Evolutionary conservation across 2,113 vertebrate species (phyloP).

Genomic region (Cardinalis cardinalis): DNA sequence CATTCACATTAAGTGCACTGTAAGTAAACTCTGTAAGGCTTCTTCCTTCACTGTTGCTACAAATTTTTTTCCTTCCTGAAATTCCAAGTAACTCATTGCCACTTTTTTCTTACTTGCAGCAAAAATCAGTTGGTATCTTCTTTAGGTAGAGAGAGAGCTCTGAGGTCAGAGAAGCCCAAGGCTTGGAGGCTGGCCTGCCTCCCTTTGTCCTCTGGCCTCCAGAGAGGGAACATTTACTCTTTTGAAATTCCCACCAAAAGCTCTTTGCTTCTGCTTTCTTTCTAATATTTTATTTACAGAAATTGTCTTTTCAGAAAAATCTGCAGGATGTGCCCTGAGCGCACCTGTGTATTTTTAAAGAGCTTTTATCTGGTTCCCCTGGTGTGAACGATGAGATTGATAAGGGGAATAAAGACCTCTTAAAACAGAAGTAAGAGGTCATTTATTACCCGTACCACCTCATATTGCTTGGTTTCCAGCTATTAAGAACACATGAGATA

Average conservation of each 20-base stretch:
- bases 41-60: neutral
- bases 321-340: neutral
- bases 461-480: neutral
- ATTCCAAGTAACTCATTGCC: neutral
- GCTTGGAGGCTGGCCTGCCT: neutral
- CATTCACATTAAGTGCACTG: neutral
- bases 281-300: neutral
- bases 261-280: neutral
- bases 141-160: neutral
- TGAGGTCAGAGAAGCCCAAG: neutral
- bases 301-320: neutral
- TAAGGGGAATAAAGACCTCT: neutral
- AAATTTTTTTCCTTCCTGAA: neutral
- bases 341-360: conserved; percentile 24
- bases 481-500: conserved; percentile 55
- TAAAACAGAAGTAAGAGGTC: neutral
- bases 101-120: neutral
- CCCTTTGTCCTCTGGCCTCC: neutral
- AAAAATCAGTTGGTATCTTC: neutral
- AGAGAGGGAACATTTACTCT: neutral
- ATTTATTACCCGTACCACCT: neutral
- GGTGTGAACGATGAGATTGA: conserved; percentile 20
- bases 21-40: neutral
- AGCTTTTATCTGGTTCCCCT: conserved; percentile 24
- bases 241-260: neutral